Conservation (phyloP, 2,797 vertebrate species). For the Uromys caudimaculatus region DNA sequence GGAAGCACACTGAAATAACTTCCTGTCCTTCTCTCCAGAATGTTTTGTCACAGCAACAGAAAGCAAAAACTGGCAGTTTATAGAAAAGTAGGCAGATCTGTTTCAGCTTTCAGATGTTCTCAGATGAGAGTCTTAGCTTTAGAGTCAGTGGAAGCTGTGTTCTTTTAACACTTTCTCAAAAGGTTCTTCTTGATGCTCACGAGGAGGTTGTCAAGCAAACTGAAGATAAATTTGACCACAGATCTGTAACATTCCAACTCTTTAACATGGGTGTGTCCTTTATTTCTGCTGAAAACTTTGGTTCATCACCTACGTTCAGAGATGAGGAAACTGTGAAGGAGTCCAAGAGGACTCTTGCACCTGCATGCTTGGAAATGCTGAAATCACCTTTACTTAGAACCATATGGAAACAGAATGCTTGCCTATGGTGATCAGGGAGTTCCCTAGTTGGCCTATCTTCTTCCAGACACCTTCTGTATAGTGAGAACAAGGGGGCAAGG, state of each 20-base stretch:
- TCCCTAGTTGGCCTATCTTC: neutral
- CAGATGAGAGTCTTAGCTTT: neutral
- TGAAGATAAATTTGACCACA: neutral
- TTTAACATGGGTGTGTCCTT: neutral
- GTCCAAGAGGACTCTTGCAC: accelerated
- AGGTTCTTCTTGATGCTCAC: neutral
- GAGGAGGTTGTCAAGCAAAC: neutral
- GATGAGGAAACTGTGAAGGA: neutral
- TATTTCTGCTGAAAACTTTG: neutral
- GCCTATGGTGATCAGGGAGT: neutral
- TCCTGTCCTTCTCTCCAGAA: neutral
- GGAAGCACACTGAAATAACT: neutral
- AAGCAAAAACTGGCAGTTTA: neutral
- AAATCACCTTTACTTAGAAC: neutral
- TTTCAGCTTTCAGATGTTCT: neutral
- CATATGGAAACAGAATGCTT: neutral
- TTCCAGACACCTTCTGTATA: neutral
- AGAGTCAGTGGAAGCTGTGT: neutral
- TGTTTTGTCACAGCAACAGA: neutral
- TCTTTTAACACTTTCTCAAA: neutral
- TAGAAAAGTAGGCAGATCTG: neutral
- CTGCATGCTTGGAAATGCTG: neutral
- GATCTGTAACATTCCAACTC: neutral
- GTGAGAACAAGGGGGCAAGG: neutral
- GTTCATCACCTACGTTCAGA: neutral